phyloP scores from a whole-genome alignment of 2,888 invertebrate species.

The Acanthacorydalis orientalis region DNA sequence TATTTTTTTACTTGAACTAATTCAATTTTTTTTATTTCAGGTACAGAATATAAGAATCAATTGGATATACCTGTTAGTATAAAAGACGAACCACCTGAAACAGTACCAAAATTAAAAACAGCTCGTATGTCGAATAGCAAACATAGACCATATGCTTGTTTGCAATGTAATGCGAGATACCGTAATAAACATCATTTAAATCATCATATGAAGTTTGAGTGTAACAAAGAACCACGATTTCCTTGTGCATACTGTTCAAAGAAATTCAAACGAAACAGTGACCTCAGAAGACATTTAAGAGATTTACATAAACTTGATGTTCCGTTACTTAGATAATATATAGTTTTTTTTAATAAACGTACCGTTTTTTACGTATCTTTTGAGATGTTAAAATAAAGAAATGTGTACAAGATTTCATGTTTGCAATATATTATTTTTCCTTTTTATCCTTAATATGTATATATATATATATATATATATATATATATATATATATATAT shows the following conservation, averaged over 20 bases:
- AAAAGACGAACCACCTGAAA: not conserved
- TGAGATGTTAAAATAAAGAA: no score
- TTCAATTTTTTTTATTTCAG: no score
- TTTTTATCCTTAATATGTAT: no score
- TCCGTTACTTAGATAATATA: not conserved
- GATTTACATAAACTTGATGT: constrained; percentile 6
- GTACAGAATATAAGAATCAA: no score
- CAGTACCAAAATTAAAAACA: not conserved
- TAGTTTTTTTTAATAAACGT: no score
- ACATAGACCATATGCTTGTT: constrained; percentile 3
- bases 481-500: no score
- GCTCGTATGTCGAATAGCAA: not conserved
- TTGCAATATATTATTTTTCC: no score
- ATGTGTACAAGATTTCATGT: no score
- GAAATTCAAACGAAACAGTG: constrained; percentile 6
- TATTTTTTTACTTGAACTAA: no score
- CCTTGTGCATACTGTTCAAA: constrained; percentile 40
- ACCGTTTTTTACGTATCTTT: no score
- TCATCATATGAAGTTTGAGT: constrained; percentile 50
- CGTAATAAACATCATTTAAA: constrained; percentile 27
- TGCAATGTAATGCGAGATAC: constrained; percentile 16
- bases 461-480: no score
- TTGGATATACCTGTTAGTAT: no score
- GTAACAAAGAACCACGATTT: constrained; percentile 45
- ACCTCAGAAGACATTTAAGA: constrained; percentile 8